A percentile compares a stretch with the other conserved stretches of the same genome.
phyloP scores from a whole-genome alignment of 2,888 invertebrate species.

The Dicyrtoma fusca region DNA sequence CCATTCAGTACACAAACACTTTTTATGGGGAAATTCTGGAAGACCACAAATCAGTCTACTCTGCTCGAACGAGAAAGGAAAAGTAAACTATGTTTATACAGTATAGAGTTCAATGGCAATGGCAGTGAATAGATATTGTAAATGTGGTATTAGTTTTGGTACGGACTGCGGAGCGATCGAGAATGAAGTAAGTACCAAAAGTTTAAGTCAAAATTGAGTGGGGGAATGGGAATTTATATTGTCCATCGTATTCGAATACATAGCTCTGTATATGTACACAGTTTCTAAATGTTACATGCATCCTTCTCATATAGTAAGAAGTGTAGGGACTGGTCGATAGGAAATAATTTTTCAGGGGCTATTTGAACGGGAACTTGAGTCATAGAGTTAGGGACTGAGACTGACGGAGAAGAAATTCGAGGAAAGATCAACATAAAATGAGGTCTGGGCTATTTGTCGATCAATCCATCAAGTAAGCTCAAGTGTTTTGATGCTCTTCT shows the following conservation, averaged over 20 bases:
- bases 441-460: conserved; percentile 29
- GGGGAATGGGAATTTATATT: no score
- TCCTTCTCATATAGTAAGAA: no score
- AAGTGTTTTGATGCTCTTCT: conserved; percentile 18
- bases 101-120: background rate
- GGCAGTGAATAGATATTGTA: background rate
- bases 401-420: conserved; percentile 3
- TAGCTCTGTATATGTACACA: no score
- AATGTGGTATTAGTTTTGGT: background rate
- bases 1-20: background rate
- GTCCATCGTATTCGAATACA: no score
- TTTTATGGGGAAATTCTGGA: no score
- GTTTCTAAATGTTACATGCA: no score
- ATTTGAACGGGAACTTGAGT: conserved; percentile 20
- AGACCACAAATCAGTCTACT: background rate
- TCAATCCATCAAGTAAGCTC: conserved; percentile 31
- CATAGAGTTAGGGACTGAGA: background rate
- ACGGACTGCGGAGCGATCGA: background rate
- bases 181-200: background rate
- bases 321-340: background rate
- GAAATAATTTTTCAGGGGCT: conserved; percentile 8
- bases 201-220: background rate
- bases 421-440: conserved; percentile 30
- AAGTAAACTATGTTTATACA: background rate
- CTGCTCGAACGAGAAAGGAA: background rate